Base-by-base conservation (phyloP, 2,113 vertebrate genomes). In the Nyctereutes procyonoides region DNA sequence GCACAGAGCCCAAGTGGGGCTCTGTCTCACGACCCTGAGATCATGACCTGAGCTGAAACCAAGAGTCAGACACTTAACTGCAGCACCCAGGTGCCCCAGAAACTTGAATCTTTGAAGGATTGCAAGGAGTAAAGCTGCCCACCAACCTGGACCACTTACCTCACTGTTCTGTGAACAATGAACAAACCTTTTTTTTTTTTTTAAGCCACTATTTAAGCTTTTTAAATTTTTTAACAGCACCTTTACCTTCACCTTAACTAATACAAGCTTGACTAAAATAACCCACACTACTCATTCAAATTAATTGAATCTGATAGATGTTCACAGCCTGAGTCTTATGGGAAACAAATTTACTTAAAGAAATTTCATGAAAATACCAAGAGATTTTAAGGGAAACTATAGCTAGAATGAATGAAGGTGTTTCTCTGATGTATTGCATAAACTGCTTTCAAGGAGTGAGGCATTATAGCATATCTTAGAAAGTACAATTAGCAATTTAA, bases 401-500 rank as follows among this genome's bases (percentile, higher is more conserved):
- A 63, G 32, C 53, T 74, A 28, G 14, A 1, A 69, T 95, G 8
- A 96, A 84, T 81, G 5, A 80, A 14, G 1, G 10, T 62, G 12
- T 85, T 90, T 69, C 56, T 92, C 32, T 96, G 32, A 58, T 82
- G 48, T 88, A 65, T 65, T 81, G 17, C 8, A 63, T 55, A 71
- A 95, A 2, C 10, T 85, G 53, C 20, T 94, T 93, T 88, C 12
- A 63, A 81, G 30, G 48, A 76, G 3, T 73, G 11, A 82, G 22
- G 0, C 5, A 74, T 1, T 69, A 2, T 16, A 81, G 3, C 69
- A 56, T 95, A 69, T 95, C 53, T 95, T 26, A 87, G 76, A 81
- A 96, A 96, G 2, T 74, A 67, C 4, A 93, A 16, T 96, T 60
- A 91, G 3, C 53, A 81, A 81, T 60, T 26, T 51, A 65, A 88